Percentiles rank a stretch among this genome's conserved stretches.
These are phyloP conservation scores for Symphodus melops DNA, from an alignment of 2,113 vertebrate species.

Conservation along the genomic window DNA sequence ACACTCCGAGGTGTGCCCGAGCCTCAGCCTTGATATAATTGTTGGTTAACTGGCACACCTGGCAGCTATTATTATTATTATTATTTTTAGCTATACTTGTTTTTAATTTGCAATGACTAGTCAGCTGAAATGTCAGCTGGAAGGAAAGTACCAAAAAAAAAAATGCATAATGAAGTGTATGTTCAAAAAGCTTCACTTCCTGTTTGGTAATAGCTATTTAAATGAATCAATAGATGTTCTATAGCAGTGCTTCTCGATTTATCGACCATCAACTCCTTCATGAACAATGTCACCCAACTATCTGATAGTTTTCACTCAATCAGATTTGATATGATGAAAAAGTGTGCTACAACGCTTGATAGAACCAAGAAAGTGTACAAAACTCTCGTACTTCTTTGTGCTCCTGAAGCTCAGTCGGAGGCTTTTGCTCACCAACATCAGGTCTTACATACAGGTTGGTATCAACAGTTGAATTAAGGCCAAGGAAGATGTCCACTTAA, in stretches of 20 bases:
- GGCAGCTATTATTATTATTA: background rate
- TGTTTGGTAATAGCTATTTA: background rate
- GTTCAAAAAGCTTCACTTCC: background rate
- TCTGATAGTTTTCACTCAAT: too few species aligned
- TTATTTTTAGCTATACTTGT: background rate
- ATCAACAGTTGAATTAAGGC: slow-evolving; percentile 2
- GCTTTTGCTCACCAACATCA: slow-evolving; percentile 39
- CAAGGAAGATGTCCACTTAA: slow-evolving; percentile 72
- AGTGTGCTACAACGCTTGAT: too few species aligned
- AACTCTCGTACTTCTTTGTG: background rate
- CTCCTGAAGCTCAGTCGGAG: background rate
- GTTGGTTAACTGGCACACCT: slow-evolving; percentile 5
- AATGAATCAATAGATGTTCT: background rate
- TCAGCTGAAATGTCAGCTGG: too few species aligned
- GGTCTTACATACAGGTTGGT: background rate
- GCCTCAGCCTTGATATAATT: background rate
- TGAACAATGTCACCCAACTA: too few species aligned
- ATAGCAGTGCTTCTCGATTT: too few species aligned
- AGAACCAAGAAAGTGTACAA: too few species aligned
- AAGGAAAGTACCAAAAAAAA: too few species aligned
- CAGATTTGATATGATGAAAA: too few species aligned
- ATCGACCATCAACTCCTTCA: too few species aligned
- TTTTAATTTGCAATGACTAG: too few species aligned
- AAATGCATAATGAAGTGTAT: background rate
- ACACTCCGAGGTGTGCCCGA: background rate